These are phyloP conservation scores for Gryllus bimaculatus DNA, from an alignment of 1,140 invertebrate genomes.

Conservation along the genomic window DNA sequence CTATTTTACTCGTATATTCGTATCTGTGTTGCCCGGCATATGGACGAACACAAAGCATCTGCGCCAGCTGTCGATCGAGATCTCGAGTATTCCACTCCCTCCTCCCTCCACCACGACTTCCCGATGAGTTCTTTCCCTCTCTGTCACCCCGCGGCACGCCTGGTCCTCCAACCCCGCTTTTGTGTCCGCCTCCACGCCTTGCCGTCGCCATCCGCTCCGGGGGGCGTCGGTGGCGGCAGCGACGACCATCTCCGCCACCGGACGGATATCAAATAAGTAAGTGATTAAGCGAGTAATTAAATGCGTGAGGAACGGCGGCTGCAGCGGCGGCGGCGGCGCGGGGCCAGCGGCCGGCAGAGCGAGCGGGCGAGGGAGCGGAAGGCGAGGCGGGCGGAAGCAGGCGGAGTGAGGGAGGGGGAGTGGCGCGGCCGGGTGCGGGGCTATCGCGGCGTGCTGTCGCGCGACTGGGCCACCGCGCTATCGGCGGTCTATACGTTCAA, in stretches of 20 bases:
- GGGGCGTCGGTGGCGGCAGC: background rate
- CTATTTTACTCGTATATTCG: no score
- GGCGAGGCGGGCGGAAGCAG: background rate
- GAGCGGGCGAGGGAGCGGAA: background rate
- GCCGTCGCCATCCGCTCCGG: no score
- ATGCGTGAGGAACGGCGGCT: background rate
- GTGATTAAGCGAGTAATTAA: slow-evolving; percentile 5
- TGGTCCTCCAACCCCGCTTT: no score
- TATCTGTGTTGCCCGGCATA: no score
- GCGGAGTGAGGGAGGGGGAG: background rate
- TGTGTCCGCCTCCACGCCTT: no score
- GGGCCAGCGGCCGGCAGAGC: background rate
- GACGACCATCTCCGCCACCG: background rate
- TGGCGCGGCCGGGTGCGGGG: background rate
- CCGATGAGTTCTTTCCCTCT: no score
- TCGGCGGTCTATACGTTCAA: background rate
- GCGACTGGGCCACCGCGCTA: background rate
- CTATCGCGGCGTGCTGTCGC: background rate
- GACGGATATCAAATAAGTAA: slow-evolving; percentile 5
- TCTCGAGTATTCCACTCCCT: no score
- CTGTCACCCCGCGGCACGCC: no score
- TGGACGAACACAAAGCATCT: no score
- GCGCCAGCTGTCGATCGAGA: no score
- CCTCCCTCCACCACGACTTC: no score
- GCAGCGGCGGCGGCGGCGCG: no score